Percentiles rank a stretch among this genome's conserved stretches.
Evolutionary conservation across 2,888 invertebrate species (phyloP).

Genomic region (Prosopocoilus inquinatus): DNA sequence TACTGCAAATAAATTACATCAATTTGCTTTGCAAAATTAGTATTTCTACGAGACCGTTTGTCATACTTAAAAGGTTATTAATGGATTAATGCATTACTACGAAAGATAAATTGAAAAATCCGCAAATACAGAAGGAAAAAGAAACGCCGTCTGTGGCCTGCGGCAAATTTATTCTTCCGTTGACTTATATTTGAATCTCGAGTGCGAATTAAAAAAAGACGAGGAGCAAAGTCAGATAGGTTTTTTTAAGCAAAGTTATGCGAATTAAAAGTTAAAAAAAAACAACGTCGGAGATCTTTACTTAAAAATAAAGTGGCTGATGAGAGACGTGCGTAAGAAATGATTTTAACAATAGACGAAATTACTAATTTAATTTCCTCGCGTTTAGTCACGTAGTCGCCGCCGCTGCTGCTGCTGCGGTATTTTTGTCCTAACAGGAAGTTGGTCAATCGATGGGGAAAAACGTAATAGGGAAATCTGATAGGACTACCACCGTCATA

Average conservation of each 20-base stretch:
- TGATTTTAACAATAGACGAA: neutral
- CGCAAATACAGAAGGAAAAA: too few species aligned
- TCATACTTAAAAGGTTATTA: neutral
- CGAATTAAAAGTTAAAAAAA: too few species aligned
- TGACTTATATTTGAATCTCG: neutral
- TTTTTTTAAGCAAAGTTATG: too few species aligned
- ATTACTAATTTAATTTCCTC: neutral
- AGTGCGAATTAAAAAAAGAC: too few species aligned
- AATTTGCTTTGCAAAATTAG: neutral
- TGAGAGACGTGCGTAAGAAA: neutral
- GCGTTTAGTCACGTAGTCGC: neutral
- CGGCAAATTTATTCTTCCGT: neutral
- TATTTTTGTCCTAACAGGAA: neutral
- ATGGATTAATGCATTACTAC: too few species aligned
- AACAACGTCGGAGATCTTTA: too few species aligned
- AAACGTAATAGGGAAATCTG: neutral
- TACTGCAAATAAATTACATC: neutral
- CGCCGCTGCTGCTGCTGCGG: too few species aligned
- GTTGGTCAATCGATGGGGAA: neutral
- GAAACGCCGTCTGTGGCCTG: too few species aligned
- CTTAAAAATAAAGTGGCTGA: too few species aligned
- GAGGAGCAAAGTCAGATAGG: too few species aligned
- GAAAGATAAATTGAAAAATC: too few species aligned
- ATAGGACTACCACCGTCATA: too few species aligned
- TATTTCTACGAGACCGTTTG: conserved; percentile 1